Percentiles rank a stretch among this genome's conserved stretches.
phyloP scores from a whole-genome alignment of 2,797 vertebrate species.

The Xenentodon cancila region DNA sequence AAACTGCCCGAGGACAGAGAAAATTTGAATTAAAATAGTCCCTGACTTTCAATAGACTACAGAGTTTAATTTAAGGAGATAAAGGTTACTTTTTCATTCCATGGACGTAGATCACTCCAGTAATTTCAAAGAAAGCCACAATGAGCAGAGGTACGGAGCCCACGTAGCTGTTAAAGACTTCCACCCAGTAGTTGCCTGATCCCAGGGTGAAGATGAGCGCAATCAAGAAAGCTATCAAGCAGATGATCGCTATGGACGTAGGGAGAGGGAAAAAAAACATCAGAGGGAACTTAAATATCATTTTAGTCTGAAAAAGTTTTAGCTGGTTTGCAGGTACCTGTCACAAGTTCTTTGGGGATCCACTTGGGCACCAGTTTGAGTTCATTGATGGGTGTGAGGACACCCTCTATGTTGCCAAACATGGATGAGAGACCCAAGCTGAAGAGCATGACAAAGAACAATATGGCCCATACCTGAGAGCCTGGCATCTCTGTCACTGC shows the following conservation, averaged over 20 bases:
- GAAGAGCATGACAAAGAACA: slow-evolving; percentile 94
- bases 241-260: slow-evolving; percentile 77
- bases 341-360: slow-evolving; percentile 81
- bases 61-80: background rate
- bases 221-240: slow-evolving; percentile 77
- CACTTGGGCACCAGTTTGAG: slow-evolving; percentile 79
- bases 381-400: slow-evolving; percentile 87
- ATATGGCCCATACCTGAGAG: slow-evolving; percentile 88
- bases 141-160: slow-evolving; percentile 87
- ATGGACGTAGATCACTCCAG: slow-evolving; percentile 79
- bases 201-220: slow-evolving; percentile 86
- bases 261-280: background rate
- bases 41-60: background rate
- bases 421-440: slow-evolving; percentile 91
- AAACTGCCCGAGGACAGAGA: slow-evolving; percentile 78
- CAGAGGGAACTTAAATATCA: background rate
- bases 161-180: slow-evolving; percentile 88
- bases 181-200: slow-evolving; percentile 95
- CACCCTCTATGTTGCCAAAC: slow-evolving; percentile 90
- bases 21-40: background rate
- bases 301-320: background rate
- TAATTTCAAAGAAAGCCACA: slow-evolving; percentile 88
- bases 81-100: slow-evolving; percentile 84
- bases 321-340: slow-evolving; percentile 76
- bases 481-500: slow-evolving; percentile 89